These are phyloP conservation scores for Dryobotodes eremita DNA, from an alignment of 2,888 invertebrate genomes.

Conservation along the genomic window DNA sequence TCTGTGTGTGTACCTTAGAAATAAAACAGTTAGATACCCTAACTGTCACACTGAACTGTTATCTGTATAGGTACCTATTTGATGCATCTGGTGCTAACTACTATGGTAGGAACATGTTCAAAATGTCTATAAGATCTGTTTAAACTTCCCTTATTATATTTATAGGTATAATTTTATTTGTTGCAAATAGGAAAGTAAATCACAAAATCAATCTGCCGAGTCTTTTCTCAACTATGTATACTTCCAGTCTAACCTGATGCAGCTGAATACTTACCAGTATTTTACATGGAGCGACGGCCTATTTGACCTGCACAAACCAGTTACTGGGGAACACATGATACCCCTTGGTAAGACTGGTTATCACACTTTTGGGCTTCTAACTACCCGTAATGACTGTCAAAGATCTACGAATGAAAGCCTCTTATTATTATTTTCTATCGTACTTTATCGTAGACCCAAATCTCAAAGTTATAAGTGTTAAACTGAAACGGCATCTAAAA, in stretches of 20 bases:
- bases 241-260: background rate
- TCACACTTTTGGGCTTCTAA: too few species aligned
- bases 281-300: background rate
- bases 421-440: background rate
- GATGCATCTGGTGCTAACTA: background rate
- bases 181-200: background rate
- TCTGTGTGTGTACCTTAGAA: background rate
- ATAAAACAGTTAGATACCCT: background rate
- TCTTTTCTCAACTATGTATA: background rate
- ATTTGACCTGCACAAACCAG: background rate
- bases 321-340: background rate
- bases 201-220: background rate
- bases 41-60: background rate
- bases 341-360: background rate
- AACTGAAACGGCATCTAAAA: slow-evolving; percentile 27
- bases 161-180: background rate
- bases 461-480: background rate
- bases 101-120: background rate
- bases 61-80: background rate
- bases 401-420: background rate
- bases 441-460: background rate
- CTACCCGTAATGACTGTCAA: background rate
- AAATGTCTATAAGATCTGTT: too few species aligned
- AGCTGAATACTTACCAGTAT: background rate
- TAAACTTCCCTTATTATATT: background rate